phyloP scores from a whole-genome alignment of 2,888 invertebrate species.

The Blomia tropicalis region DNA sequence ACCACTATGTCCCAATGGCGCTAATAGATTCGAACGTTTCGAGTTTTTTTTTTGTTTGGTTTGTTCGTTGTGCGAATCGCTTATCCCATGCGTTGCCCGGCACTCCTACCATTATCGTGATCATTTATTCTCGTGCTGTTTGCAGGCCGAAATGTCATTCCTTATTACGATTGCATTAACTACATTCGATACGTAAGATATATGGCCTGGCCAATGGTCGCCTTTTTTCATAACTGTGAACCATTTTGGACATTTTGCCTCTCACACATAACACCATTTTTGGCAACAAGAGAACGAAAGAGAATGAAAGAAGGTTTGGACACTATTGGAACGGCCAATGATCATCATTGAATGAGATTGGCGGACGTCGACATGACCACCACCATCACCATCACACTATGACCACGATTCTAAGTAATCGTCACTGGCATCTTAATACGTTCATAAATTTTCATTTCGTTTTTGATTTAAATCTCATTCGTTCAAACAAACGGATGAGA shows the following conservation, averaged over 20 bases:
- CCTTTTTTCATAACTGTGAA: slow-evolving; percentile 12
- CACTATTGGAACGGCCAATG: no score
- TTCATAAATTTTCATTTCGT: slow-evolving; percentile 10
- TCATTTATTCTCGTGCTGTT: slow-evolving; percentile 15
- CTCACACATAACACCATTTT: neutral
- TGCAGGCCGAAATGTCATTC: slow-evolving; percentile 10
- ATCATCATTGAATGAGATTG: no score
- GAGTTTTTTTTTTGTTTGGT: no score
- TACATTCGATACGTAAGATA: slow-evolving; percentile 12
- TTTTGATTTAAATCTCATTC: neutral
- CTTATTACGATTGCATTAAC: slow-evolving; percentile 14
- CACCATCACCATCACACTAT: no score
- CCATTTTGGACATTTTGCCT: no score
- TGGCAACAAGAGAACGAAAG: neutral
- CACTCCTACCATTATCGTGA: slow-evolving; percentile 15
- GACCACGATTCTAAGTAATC: slow-evolving; percentile 2
- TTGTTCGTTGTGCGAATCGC: no score
- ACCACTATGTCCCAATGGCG: slow-evolving; percentile 5
- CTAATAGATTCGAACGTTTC: neutral
- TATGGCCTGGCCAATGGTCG: slow-evolving; percentile 4
- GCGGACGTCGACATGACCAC: no score
- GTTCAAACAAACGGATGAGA: neutral
- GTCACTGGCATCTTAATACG: slow-evolving; percentile 14
- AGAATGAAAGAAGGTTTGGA: neutral
- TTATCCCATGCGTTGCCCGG: no score